Percentiles rank a stretch among this genome's conserved stretches.
Conservation (phyloP, 2,888 invertebrate species). For the Stegophylla sp. region DNA sequence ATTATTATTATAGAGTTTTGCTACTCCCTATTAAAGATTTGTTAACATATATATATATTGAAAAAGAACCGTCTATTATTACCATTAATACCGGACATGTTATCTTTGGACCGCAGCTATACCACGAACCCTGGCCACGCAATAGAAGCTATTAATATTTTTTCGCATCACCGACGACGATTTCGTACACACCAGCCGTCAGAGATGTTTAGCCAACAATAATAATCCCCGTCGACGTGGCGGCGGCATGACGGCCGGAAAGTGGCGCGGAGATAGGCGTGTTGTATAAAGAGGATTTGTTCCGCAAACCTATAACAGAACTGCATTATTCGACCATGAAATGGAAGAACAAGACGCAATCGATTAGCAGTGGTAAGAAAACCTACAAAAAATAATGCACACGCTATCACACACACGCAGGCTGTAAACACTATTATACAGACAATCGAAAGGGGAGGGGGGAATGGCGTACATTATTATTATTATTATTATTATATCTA, state of each 20-base stretch:
- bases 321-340: conserved; percentile 19
- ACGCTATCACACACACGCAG: too few species aligned
- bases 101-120: conserved; percentile 29
- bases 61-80: neutral
- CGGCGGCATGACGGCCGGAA: neutral
- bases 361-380: conserved; percentile 16
- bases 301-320: neutral
- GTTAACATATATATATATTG: too few species aligned
- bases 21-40: too few species aligned
- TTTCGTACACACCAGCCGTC: neutral
- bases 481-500: neutral
- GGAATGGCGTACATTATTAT: neutral
- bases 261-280: neutral
- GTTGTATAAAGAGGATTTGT: neutral
- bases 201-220: conserved; percentile 25
- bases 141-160: conserved; percentile 31
- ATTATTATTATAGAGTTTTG: too few species aligned
- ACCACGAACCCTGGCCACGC: neutral
- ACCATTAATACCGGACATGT: neutral
- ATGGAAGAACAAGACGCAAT: conserved; percentile 14
- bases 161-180: conserved; percentile 37
- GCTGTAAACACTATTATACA: too few species aligned
- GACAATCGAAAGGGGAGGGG: neutral
- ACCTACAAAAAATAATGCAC: neutral
- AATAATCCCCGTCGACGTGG: conserved; percentile 1